phyloP scores from a whole-genome alignment of 1,140 invertebrate species.

The Homarus americanus region DNA sequence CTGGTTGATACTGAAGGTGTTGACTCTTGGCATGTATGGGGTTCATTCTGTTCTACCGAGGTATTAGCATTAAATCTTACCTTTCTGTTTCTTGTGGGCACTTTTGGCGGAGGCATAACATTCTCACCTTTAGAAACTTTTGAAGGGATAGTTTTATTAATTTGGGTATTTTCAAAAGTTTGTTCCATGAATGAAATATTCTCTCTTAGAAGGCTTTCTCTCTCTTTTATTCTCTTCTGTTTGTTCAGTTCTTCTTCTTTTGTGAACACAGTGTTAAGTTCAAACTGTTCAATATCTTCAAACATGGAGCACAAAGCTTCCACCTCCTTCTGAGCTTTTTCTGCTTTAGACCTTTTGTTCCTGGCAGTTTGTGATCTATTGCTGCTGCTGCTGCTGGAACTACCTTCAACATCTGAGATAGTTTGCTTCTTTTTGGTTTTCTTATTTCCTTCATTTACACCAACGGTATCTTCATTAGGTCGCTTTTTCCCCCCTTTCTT shows the following conservation, averaged over 20 bases:
- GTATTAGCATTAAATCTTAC: constrained; percentile 21
- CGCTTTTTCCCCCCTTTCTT: background rate
- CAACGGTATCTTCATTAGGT: background rate
- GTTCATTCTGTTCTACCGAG: background rate
- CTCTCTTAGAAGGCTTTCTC: constrained; percentile 10
- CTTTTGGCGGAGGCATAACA: constrained; percentile 45
- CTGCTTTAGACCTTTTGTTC: constrained; percentile 24
- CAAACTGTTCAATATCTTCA: constrained; percentile 38
- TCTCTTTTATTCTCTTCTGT: background rate
- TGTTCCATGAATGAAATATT: constrained; percentile 36
- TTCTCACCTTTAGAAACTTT: background rate
- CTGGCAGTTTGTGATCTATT: background rate
- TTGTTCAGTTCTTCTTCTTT: constrained; percentile 25
- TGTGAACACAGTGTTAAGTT: constrained; percentile 11
- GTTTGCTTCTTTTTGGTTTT: constrained; percentile 6
- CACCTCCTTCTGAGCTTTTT: constrained; percentile 35
- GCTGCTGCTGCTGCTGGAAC: constrained; percentile 16
- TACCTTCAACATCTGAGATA: background rate
- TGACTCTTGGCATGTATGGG: background rate
- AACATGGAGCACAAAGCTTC: constrained; percentile 28
- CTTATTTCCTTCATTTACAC: background rate
- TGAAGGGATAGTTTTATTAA: constrained; percentile 2
- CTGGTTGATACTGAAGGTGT: background rate
- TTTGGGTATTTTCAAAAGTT: constrained; percentile 43
- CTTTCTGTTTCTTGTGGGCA: constrained; percentile 13